These are phyloP conservation scores for Oreocharis arfaki DNA, from an alignment of 2,113 vertebrate genomes.

Conservation along the genomic window DNA sequence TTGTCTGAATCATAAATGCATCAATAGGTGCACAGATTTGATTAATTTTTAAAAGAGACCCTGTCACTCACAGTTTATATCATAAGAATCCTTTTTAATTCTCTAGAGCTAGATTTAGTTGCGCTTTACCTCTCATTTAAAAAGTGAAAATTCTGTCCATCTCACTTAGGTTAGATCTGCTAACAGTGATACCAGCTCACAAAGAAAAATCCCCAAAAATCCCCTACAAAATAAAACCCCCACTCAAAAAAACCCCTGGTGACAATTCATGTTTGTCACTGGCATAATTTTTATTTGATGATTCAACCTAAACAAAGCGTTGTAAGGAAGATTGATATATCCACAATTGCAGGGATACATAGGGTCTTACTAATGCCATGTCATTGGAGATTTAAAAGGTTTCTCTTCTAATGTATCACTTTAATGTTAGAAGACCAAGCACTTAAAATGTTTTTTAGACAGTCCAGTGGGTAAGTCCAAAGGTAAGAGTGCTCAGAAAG, in stretches of 20 bases:
- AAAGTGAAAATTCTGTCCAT: neutral
- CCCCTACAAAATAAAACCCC: rapidly evolving
- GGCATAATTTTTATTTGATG: neutral
- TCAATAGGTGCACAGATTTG: neutral
- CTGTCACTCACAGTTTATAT: neutral
- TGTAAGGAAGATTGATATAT: neutral
- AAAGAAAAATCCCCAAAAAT: neutral
- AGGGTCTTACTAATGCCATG: neutral
- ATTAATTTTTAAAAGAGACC: neutral
- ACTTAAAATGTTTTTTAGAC: neutral
- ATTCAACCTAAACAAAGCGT: neutral
- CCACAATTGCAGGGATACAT: neutral
- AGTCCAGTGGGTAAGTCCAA: neutral
- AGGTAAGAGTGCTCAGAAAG: neutral
- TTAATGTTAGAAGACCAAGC: neutral
- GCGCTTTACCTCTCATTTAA: neutral
- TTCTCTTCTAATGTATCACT: neutral
- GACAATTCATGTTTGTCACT: neutral
- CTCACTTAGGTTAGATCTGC: neutral
- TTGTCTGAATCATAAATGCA: neutral
- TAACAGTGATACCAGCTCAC: neutral
- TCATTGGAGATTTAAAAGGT: neutral
- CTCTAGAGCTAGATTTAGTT: neutral
- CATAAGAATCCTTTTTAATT: neutral
- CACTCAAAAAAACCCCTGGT: neutral